Evolutionary conservation across 2,113 vertebrate species (phyloP), one percentile per base, ranked within the genome.

Genomic region (Nansenia antarctica): DNA sequence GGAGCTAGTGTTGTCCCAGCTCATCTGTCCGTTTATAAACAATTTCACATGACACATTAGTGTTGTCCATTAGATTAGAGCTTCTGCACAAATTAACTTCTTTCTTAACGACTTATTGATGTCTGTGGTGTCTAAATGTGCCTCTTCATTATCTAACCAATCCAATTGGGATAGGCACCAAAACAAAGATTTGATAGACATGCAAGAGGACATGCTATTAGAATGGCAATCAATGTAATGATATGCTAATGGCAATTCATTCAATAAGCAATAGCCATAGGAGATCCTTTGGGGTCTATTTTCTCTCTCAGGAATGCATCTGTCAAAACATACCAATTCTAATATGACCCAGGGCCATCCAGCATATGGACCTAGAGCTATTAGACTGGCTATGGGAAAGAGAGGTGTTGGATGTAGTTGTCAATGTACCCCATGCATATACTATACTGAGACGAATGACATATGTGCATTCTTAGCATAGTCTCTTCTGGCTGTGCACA

Each of bases 401-500:
- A 22, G 4, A 49, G 45, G 6, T 8, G 15, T 49, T n/a, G 55
- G 65, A 79, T 77, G 67, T 73, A 73, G 70, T 64, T 74, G 70
- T 76, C 73, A 76, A 45, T 42, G n/a, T 55, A 47, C 31, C 27
- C 29, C 27, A n/a, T n/a, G 61, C 58, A 73, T 62, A 76, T n/a
- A 57, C 69, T 62, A 73, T 61, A 62, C 42, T 31, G 39, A 57
- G 39, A 34, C 29, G 65, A 78, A 73, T 67, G 57, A 45, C 65
- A 76, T 18, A 27, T 68, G 32, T 62, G 42, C 55, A 29, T 60
- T 69, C 62, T 47, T 69, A 49, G 65, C 62, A 63, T 27, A 26
- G 59, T 83, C 72, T 62, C 60, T 58, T 45, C 69, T 73, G 73
- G 27, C 69, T 54, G 53, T 11, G 32, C 52, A n/a, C n/a, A n/a